Conservation (phyloP, 1,140 invertebrate species). For the Semibalanus balanoides region DNA sequence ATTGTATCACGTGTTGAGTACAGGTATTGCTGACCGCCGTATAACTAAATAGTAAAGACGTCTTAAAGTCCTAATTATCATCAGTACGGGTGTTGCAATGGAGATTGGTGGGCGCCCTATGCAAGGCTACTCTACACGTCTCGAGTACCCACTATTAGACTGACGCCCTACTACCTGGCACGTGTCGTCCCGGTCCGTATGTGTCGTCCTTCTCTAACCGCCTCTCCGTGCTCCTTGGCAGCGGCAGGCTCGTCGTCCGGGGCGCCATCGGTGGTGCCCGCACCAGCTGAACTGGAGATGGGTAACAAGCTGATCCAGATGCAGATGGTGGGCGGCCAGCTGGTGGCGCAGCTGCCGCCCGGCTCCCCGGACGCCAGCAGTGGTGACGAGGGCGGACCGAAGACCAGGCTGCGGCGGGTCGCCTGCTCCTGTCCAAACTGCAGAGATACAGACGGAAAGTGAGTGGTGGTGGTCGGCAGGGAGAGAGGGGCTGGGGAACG, state of each 20-base stretch:
- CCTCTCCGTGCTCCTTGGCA: neutral
- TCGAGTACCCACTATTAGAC: no score
- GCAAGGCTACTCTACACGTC: no score
- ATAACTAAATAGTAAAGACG: no score
- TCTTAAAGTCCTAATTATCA: no score
- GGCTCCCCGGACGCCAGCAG: conserved; percentile 17
- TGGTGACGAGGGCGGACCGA: conserved; percentile 24
- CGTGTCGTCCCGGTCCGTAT: conserved; percentile 18
- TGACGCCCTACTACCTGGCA: conserved; percentile 16
- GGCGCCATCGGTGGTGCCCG: neutral
- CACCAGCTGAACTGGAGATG: neutral
- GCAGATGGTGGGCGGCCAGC: conserved; percentile 16
- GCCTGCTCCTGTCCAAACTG: conserved; percentile 96
- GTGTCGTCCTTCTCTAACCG: conserved; percentile 5
- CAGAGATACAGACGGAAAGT: conserved; percentile 57
- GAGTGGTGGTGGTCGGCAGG: conserved; percentile 19
- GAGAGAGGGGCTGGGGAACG: no score
- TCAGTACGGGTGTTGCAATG: no score
- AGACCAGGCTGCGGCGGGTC: conserved; percentile 54
- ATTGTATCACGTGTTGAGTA: no score
- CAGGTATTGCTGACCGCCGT: no score
- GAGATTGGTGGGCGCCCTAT: no score
- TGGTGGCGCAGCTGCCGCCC: conserved; percentile 13
- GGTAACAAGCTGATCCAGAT: conserved; percentile 11
- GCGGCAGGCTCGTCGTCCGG: neutral